Percentiles rank a stretch among this genome's conserved stretches.
phyloP scores from a whole-genome alignment of 1,140 invertebrate species.

The Callitettix versicolor region DNA sequence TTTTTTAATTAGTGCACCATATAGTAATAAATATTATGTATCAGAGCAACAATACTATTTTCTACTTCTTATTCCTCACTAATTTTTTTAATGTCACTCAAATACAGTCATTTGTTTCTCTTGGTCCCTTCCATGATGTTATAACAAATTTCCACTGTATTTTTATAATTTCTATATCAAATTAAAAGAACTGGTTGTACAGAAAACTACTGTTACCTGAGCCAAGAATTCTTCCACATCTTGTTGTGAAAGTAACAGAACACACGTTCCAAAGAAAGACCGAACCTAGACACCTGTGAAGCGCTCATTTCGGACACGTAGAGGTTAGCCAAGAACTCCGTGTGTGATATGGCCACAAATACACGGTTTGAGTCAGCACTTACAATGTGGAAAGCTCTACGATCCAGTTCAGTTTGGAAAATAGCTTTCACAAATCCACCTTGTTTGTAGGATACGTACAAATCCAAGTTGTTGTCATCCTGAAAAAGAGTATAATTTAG shows the following conservation, averaged over 20 bases:
- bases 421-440: constrained; percentile 56
- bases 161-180: too few species aligned
- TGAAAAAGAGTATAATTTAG: constrained; percentile 36
- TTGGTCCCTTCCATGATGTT: too few species aligned
- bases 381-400: constrained; percentile 65
- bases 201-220: too few species aligned
- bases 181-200: too few species aligned
- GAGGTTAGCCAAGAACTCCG: constrained; percentile 58
- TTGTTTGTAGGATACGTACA: constrained; percentile 67
- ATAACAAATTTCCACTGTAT: too few species aligned
- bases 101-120: too few species aligned
- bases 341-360: constrained; percentile 75
- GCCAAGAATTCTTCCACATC: constrained; percentile 63
- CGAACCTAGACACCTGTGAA: constrained; percentile 44
- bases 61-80: too few species aligned
- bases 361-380: constrained; percentile 76
- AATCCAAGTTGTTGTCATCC: constrained; percentile 45
- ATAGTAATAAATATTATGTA: too few species aligned
- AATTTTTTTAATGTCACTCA: too few species aligned
- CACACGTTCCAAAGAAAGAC: constrained; percentile 68
- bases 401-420: constrained; percentile 57
- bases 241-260: constrained; percentile 72
- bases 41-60: too few species aligned
- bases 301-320: constrained; percentile 59
- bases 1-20: too few species aligned